Base-by-base conservation (phyloP, 2,113 vertebrate species). In the Aldabrachelys gigantea region DNA sequence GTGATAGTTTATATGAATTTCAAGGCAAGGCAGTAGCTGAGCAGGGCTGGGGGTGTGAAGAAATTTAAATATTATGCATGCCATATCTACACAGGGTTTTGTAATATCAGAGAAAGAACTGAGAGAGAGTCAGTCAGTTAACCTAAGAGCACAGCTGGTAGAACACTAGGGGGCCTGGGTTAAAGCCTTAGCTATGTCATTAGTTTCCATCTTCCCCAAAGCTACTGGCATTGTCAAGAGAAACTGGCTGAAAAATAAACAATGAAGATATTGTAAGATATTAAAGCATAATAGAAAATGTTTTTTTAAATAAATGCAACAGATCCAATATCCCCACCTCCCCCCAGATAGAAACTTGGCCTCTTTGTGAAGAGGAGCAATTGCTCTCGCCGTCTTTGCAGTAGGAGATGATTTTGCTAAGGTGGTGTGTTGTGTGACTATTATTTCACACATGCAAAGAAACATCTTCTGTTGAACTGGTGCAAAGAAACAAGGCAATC, bases 81-180 rank as follows among this genome's bases (percentile, higher is more conserved):
- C 90, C 82, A 87, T 95, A 91, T 44, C 38, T 85, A 81, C 84
- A 31, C 44, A 4, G 54, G 50, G 57, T 78, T 49, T 96, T 80
- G 41, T 87, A 85, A 54, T 87, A 86, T 94, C 94, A 59, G 93
- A 94, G 89, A 93, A 86, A 81, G 89, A 82, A 91, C 92, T 92
- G 90, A 82, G 91, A 88, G 85, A 91, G 13, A 75, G 84, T 94
- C 94, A 97, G 97, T 96, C 96, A 88, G 96, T 97, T 98, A 98
- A 95, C 97, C 96, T 97, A 96, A 95, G 90, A 93, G 97, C 98
- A 94, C 97, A 98, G 98, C 98, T 97, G 98, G 96, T 96, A 82
- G 94, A 97, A 92, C 93, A 29, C 95, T 85, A 25, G 95, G 97
- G 95, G 92, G 86, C 97, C 96, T 83, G 94, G 95, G 98, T 87